Evolutionary conservation across 2,888 invertebrate genomes (phyloP).

Genomic region (Cephus rjabovi): DNA sequence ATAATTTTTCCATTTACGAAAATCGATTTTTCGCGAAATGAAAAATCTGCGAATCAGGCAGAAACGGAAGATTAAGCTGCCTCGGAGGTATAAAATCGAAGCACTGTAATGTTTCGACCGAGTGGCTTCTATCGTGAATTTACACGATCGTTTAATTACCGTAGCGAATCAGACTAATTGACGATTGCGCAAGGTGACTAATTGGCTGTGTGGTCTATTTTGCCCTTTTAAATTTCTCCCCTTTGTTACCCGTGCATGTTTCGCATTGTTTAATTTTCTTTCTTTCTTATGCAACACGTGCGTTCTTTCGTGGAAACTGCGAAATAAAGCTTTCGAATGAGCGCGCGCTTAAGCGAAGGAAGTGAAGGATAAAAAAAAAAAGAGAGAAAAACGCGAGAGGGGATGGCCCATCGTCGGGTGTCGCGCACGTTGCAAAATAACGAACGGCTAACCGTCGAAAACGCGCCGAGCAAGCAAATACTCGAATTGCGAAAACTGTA

Average conservation of each 20-base stretch:
- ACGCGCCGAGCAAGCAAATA: slow-evolving; percentile 60
- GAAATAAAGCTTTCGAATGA: not conserved
- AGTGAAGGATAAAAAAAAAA: not conserved
- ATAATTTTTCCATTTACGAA: not conserved
- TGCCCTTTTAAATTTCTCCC: not conserved
- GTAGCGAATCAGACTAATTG: not conserved
- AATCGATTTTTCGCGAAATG: not conserved
- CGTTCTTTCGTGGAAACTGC: not conserved
- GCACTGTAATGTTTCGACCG: not conserved
- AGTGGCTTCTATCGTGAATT: not conserved
- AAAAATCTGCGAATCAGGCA: not conserved
- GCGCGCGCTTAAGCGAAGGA: not conserved
- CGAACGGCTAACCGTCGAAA: slow-evolving; percentile 39
- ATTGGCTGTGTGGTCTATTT: not conserved
- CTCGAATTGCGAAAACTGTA: slow-evolving; percentile 59
- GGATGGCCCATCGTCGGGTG: not conserved
- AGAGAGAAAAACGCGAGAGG: not conserved
- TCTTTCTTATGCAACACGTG: not conserved
- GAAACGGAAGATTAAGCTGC: not conserved
- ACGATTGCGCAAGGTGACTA: not conserved
- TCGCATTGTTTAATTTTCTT: not conserved
- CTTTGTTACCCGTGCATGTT: not conserved
- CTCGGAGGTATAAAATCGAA: not conserved
- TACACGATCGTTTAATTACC: not conserved
- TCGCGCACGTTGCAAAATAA: slow-evolving; percentile 4